Evolutionary conservation across 2,797 vertebrate species (phyloP), one percentile per base, ranked within the genome.

Genomic region (Pogoniulus pusillus): DNA sequence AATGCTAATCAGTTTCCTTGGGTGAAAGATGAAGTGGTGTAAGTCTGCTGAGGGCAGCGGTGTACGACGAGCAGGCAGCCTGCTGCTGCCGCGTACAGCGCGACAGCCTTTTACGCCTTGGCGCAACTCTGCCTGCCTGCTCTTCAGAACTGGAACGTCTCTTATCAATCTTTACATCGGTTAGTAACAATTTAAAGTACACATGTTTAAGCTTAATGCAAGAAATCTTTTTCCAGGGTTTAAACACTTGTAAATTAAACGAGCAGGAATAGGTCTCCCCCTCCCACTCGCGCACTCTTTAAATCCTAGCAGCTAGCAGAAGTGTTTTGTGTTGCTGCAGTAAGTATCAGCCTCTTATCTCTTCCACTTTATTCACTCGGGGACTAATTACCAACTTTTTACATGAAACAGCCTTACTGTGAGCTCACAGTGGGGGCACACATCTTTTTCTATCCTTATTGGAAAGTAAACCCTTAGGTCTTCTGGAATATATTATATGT

Each of bases 371-470:
- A 99, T 98, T 98, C 99, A 99, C 99, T 99, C 97, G 96, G 99
- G 99, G 99, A 99, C 98, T 99, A 99, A 99, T 99, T 99, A 99
- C 98, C 98, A 98, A 98, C 98, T 98, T 98, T 98, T 97, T 97
- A 98, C 97, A 98, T 98, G 98, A 98, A 98, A 98, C 98, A 98
- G 98, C 97, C 98, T 98, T 97, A 97, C 95, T 98, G 97, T 96
- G 96, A 97, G 98, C 96, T 97, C 96, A 96, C 98, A 96, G 97
- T 95, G 97, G 97, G 97, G 97, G 93, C 83, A 8, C 81, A 94
- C 96, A 96, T 97, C 87, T 93, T 95, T 95, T 79, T 93, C 96
- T 95, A 92, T 93, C 97, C 97, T 98, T 97, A 97, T 96, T 98
- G 98, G 98, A 97, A 97, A 98, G 97, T 96, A 98, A 98, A 99